Evolutionary conservation across 2,113 vertebrate species (phyloP).

Genomic region (Hydrochoerus hydrochaeris): DNA sequence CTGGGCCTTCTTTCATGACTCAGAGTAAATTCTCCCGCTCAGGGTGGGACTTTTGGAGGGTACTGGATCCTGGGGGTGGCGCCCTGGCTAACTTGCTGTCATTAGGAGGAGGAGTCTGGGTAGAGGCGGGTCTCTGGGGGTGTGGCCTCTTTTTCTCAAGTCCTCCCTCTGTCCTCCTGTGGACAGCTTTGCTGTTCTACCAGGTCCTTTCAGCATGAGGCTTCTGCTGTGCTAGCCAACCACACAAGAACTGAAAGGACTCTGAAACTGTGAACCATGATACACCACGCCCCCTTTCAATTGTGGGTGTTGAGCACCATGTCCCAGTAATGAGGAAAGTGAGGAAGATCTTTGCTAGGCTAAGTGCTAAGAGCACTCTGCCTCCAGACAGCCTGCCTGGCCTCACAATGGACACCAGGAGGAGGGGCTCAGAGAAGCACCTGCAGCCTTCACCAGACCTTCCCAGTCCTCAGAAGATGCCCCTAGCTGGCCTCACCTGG

Average conservation of each 20-base stretch:
- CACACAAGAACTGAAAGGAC: background rate
- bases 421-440: background rate
- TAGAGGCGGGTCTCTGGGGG: background rate
- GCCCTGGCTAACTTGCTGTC: background rate
- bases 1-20: fast-evolving
- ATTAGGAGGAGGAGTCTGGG: background rate
- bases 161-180: background rate
- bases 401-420: background rate
- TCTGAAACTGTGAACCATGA: background rate
- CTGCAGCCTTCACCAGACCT: background rate
- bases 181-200: background rate
- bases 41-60: background rate
- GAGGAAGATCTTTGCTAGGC: background rate
- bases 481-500: background rate
- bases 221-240: background rate
- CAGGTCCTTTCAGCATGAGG: background rate
- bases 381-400: background rate
- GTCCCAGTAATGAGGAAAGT: background rate
- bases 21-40: background rate
- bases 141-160: background rate
- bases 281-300: background rate
- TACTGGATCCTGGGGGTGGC: background rate
- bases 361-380: background rate
- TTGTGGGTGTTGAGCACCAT: background rate
- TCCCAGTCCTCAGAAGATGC: no score